Base-by-base conservation (phyloP, 1,140 invertebrate species). In the Aphelenchoides fujianensis region DNA sequence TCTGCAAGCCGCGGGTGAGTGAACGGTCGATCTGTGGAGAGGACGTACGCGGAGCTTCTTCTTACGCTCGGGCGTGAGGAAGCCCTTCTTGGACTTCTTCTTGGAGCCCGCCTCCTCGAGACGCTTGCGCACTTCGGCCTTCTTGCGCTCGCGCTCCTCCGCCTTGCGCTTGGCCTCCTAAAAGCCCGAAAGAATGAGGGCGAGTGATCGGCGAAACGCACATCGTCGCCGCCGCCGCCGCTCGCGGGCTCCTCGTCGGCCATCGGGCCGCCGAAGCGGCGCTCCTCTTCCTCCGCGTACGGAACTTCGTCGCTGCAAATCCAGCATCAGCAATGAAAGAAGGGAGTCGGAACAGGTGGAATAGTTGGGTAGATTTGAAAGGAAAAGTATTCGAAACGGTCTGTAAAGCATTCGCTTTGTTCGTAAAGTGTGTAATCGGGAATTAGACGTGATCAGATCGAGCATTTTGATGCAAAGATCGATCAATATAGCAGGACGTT, bases 1-100 rank as follows among this genome's bases (percentile, higher is more conserved):
- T 86, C 88, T 89, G 82, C 16, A 86, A 83, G 52, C 5, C 12
- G 34, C 19, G 5, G 23, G 34, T 30, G 7, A 30, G 55, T 7
- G 5, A n/a, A n/a, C n/a, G n/a, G n/a, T 59, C 34, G 19, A 59
- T 59, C 19, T 16, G 34, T 23, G n/a, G 28, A n/a, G 12, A 9
- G 12, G 76, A 91, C 91, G 34, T 88, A 93, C 81, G 36, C 82
- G 79, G 34, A 83, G 82, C 75, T 83, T 83, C 83, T 84, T 83
- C 79, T 83, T 83, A 41, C 82, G 77, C 67, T 83, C 82, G 23
- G 82, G 82, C 9, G 82, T 83, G 35, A 83, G 52, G 77, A 83
- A 83, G 71, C 82, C 82, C 74, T 83, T 83, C 79, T 83, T 83
- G 64, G 76, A 72, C 48, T 85, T 85, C 67, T 82, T 82, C 59